These are phyloP conservation scores for Natator depressus DNA, from an alignment of 2,113 vertebrate species.

Conservation along the genomic window DNA sequence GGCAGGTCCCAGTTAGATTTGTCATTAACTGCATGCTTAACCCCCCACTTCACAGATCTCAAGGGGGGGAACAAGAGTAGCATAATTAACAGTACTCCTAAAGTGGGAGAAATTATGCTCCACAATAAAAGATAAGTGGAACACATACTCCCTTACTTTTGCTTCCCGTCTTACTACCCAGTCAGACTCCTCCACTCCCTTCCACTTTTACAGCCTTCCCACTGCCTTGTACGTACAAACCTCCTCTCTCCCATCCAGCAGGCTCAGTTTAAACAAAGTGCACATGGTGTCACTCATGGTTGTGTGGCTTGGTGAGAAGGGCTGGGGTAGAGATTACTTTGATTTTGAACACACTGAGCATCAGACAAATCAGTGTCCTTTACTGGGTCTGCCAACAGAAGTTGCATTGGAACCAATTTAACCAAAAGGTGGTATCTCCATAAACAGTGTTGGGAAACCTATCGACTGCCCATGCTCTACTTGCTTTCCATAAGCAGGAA, in stretches of 20 bases:
- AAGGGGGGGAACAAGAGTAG: background rate
- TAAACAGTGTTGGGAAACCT: background rate
- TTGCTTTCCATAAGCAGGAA: background rate
- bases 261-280: background rate
- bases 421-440: background rate
- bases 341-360: background rate
- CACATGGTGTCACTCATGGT: background rate
- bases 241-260: background rate
- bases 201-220: background rate
- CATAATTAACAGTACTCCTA: background rate
- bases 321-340: background rate
- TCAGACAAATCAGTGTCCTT: background rate
- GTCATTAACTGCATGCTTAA: background rate
- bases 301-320: background rate
- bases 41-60: background rate
- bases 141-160: background rate
- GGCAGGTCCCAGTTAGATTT: background rate
- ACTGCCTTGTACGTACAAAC: background rate
- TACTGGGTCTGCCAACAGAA: background rate
- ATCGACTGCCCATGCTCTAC: background rate
- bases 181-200: background rate
- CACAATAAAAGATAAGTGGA: background rate
- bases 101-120: background rate
- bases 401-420: background rate
- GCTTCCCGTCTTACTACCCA: background rate